A percentile compares a stretch with the other conserved stretches of the same genome.
Evolutionary conservation across 23 tunicate species (phyloP).

Genomic region (Phallusia fumigata): DNA sequence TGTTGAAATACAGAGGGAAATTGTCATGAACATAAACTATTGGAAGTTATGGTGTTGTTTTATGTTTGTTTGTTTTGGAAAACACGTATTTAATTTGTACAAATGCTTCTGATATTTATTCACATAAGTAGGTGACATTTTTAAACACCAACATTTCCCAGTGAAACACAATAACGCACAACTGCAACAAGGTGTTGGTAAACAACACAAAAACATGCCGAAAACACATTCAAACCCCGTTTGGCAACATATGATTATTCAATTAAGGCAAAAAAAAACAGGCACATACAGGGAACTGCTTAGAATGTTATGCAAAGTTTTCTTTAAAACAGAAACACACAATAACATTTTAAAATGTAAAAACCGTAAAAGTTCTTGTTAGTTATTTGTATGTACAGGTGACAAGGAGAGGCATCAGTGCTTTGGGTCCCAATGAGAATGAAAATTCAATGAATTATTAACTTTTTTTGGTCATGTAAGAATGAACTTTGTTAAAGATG

Average conservation of each 20-base stretch:
- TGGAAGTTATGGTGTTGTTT: neutral
- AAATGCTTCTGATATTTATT: constrained; percentile 1
- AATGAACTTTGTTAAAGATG: no score
- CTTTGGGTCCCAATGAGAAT: no score
- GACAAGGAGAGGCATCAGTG: no score
- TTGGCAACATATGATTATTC: neutral
- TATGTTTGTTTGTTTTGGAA: neutral
- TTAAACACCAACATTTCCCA: neutral
- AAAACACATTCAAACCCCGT: neutral
- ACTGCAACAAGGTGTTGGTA: neutral
- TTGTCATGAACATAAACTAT: no score
- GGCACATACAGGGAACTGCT: neutral
- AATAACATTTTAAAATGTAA: neutral
- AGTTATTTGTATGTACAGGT: no score
- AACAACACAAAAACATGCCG: neutral
- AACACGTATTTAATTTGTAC: neutral
- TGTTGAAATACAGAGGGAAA: no score
- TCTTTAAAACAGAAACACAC: neutral
- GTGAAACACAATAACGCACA: neutral
- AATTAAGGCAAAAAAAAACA: neutral
- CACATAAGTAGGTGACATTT: neutral
- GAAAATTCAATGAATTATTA: no score
- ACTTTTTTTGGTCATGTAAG: no score
- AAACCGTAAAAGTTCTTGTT: no score
- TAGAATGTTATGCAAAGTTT: neutral